Evolutionary conservation across 2,797 vertebrate genomes (phyloP).

Genomic region (Myotis myotis): DNA sequence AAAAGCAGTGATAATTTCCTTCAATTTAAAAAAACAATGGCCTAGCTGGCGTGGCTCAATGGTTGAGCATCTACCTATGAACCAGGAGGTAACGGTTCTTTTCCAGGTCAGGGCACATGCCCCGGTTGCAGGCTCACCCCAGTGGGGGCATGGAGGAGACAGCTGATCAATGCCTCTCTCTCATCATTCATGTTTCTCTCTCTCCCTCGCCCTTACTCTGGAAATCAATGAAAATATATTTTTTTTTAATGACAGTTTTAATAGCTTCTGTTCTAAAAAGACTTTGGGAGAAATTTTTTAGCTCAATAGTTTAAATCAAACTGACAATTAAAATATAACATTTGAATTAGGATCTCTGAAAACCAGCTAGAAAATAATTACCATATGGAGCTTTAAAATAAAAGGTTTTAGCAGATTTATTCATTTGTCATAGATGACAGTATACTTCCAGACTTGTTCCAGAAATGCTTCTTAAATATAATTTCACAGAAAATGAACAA

Average conservation of each 20-base stretch:
- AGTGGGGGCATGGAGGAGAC: no score
- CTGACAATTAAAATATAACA: neutral
- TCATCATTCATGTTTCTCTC: no score
- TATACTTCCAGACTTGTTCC: neutral
- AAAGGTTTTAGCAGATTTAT: neutral
- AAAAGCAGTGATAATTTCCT: neutral
- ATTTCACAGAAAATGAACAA: neutral
- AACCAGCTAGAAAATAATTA: constrained; percentile 9
- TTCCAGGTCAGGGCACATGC: no score
- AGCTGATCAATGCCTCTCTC: no score
- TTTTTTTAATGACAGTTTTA: neutral
- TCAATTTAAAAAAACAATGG: neutral
- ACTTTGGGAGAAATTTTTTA: neutral
- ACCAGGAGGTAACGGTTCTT: no score
- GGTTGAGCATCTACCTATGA: no score
- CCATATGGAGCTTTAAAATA: neutral
- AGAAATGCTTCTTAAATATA: neutral
- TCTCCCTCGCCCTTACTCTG: no score
- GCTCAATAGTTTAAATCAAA: constrained; percentile 11
- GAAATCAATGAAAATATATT: no score
- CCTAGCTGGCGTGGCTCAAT: no score
- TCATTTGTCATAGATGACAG: neutral
- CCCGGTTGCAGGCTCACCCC: no score
- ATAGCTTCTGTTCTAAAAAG: constrained; percentile 18
- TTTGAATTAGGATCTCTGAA: constrained; percentile 18